Evolutionary conservation across 1,140 invertebrate species (phyloP), one percentile per base, ranked within the genome.

Genomic region (Megalopta genalis): DNA sequence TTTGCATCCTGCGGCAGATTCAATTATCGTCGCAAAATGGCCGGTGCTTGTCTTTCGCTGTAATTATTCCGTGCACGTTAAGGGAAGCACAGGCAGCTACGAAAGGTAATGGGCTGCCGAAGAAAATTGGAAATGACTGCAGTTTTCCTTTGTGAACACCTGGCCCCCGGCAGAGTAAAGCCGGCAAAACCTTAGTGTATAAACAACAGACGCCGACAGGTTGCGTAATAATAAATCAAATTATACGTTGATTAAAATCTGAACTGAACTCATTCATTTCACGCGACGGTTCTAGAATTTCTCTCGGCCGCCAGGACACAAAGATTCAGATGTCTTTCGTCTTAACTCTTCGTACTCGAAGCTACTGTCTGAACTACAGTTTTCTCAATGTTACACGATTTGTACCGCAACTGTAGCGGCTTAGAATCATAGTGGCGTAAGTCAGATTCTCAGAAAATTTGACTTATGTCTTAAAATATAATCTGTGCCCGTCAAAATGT

Each of bases 201-300:
- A 59, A 16, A 18, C 16, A 37, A 27, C 16, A 18, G 18, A 60
- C 27, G 46, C 23, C 32, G 65, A 66, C 59, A 37, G 65, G 23
- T 25, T 25, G n/a, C 42, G 21, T 16, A 16, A 9, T 66, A 66
- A 75, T 42, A 18, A 66, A 75, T 42, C 10, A 75, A 46, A 75
- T 42, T 59, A 75, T n/a, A 32, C 14, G 18, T 23, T 14, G 37
- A 52, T 59, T 75, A 46, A 59, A 66, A 75, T 37, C 64, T 74
- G 27, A 74, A 74, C 57, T 75, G 18, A 0, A 52, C 14, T 46
- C 42, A 9, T 46, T 46, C 14, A 46, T 46, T 12, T 46, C 14
- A 46, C 9, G 42, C 42, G 39, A 42, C 9, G 7, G 39, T 42
- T 42, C 9, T n/a, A n/a, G n/a, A n/a, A n/a, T n/a, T n/a, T n/a